Evolutionary conservation across 35 echinoderm and acorn worm genomes (phyloP).

Genomic region (Strongylocentrotus purpuratus): DNA sequence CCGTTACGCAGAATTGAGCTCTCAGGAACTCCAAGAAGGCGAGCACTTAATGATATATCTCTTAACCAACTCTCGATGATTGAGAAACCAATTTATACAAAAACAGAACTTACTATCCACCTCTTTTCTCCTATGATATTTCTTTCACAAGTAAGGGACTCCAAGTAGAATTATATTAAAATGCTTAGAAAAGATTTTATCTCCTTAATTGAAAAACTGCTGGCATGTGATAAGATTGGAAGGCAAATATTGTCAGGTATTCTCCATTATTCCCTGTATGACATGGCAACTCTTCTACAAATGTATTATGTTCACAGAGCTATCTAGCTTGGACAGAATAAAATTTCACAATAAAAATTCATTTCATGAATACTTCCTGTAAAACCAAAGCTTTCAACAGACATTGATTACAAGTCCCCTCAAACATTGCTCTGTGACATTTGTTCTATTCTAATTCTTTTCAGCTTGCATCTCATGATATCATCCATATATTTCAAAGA

Average conservation of each 20-base stretch:
- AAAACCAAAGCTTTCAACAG: background rate
- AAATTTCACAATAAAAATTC: background rate
- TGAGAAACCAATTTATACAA: background rate
- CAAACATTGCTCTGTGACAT: too few species aligned
- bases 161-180: too few species aligned
- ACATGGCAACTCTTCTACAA: background rate
- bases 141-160: background rate
- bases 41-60: constrained; percentile 11
- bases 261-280: background rate
- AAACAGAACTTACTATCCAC: background rate
- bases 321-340: background rate
- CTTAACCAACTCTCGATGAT: background rate
- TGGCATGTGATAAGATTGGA: background rate
- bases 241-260: background rate
- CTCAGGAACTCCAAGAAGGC: background rate
- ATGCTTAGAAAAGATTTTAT: background rate
- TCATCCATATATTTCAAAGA: too few species aligned
- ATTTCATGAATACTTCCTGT: background rate
- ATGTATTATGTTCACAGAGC: background rate
- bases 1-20: constrained; percentile 29
- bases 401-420: background rate
- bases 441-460: too few species aligned
- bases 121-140: background rate
- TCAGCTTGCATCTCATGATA: too few species aligned
- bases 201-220: background rate